Evolutionary conservation across 2,113 vertebrate species (phyloP), one percentile per base, ranked within the genome.

Genomic region (Eupsittula cactorum): DNA sequence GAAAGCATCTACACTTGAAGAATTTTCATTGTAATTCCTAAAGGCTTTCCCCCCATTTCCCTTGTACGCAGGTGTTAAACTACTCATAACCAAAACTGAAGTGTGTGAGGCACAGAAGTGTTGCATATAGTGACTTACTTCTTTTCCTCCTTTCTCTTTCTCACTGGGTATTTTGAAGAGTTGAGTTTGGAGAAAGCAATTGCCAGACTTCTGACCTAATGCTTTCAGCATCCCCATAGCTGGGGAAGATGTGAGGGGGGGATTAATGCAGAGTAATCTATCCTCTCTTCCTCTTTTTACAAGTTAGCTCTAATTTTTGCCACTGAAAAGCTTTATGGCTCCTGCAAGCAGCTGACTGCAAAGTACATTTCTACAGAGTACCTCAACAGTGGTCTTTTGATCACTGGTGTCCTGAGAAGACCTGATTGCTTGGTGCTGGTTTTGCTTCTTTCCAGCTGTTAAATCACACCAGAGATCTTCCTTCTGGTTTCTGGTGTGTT

Each of bases 341-440:
- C 44, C 79, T 94, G 93, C 81, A 82, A 67, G 63, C 65, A 80
- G n/a, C 82, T 80, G 82, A 67, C 52, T 88, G 81, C 88, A 87
- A 9, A n/a, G n/a, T 18, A 5, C 44, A 3, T 42, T 50, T 95
- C 52, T 77, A 49, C 62, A 24, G 64, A 82, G 49, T 49, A 33
- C 44, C 60, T 89, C 78, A 44, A 80, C 75, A 85, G 35, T 77
- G 41, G 46, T 33, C 93, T 74, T 88, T 88, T 90, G 83, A 93
- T 95, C 82, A 8, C 59, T 4, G 49, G 21, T 91, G 95, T 95
- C 87, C 94, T 91, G 63, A 95, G 65, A 86, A 59, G 95, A 95
- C 94, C 90, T 10, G 46, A 33, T 46, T 27, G 49, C 79, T 59
- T 47, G 39, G 42, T 84, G 52, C 74, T 87, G 74, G 6, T 3